Percentiles rank a stretch among this genome's conserved stretches.
These are phyloP conservation scores for Rhabdomys dilectus DNA, from an alignment of 2,113 vertebrate species.

Conservation along the genomic window DNA sequence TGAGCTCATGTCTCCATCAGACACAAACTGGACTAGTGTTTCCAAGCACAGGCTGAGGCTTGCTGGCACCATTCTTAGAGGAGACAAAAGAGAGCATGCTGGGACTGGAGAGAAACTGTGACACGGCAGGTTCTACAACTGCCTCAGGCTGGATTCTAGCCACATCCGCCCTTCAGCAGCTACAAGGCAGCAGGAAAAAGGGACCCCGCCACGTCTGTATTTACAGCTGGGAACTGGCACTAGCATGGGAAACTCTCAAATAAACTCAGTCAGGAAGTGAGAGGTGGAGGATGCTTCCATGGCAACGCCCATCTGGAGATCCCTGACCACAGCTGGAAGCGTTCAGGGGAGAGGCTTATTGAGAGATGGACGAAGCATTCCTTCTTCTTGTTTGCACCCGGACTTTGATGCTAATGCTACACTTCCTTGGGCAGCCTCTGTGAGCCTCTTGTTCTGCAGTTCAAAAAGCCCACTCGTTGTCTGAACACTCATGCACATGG, in stretches of 20 bases:
- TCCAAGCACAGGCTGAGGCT: constrained; percentile 68
- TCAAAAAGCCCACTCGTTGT: not conserved
- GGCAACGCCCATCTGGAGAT: constrained; percentile 74
- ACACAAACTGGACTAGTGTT: constrained; percentile 58
- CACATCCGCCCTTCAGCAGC: constrained; percentile 64
- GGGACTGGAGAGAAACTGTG: not conserved
- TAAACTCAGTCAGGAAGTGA: constrained; percentile 76
- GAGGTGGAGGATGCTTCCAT: constrained; percentile 73
- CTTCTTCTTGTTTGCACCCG: constrained; percentile 46
- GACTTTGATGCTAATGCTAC: constrained; percentile 13
- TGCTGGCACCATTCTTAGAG: constrained; percentile 42
- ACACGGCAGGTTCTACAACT: constrained; percentile 48
- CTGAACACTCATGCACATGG: not conserved
- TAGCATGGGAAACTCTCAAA: constrained; percentile 64
- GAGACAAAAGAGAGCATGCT: constrained; percentile 61
- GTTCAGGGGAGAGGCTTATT: constrained; percentile 25
- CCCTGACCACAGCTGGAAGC: constrained; percentile 71
- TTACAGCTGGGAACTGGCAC: constrained; percentile 75
- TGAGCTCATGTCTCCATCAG: constrained; percentile 55
- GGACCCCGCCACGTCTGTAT: constrained; percentile 62
- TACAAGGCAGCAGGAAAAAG: constrained; percentile 66
- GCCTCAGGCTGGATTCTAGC: constrained; percentile 60
- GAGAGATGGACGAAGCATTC: not conserved
- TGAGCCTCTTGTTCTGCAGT: not conserved
- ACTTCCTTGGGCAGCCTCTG: constrained; percentile 53